Evolutionary conservation across 2,797 vertebrate genomes (phyloP).

Genomic region (Tenualosa thibaudeaui): DNA sequence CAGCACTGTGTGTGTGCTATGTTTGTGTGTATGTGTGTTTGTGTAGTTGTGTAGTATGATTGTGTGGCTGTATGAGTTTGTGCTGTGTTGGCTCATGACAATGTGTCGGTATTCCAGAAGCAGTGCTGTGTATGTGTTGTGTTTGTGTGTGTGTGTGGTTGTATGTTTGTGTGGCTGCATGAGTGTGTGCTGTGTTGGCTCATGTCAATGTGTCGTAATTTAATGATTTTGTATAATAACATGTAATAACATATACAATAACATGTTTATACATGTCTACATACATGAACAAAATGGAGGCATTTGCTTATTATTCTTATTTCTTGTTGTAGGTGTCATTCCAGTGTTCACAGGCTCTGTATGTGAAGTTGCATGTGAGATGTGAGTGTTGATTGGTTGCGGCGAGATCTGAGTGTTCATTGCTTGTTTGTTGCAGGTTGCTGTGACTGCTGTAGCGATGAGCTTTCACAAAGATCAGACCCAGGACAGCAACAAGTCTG

Average conservation of each 20-base stretch:
- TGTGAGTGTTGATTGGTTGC: neutral
- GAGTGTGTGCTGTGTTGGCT: no score
- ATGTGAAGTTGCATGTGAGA: neutral
- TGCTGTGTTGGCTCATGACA: neutral
- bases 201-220: neutral
- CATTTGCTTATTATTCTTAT: neutral
- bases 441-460: constrained; percentile 96
- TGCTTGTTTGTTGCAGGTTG: constrained; percentile 74
- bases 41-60: neutral
- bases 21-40: neutral
- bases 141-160: neutral
- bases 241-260: neutral
- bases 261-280: neutral
- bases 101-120: neutral
- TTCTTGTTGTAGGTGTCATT: neutral
- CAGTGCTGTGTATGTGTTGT: neutral
- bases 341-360: neutral
- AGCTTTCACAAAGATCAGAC: constrained; percentile 91
- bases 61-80: no score
- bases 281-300: neutral
- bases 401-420: neutral
- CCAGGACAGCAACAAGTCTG: constrained; percentile 75
- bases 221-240: neutral
- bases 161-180: no score
- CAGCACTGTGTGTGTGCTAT: neutral